Percentiles rank a stretch among this genome's conserved stretches.
Conservation (phyloP, 1,140 invertebrate genomes). For the Drosophila arawakana region DNA sequence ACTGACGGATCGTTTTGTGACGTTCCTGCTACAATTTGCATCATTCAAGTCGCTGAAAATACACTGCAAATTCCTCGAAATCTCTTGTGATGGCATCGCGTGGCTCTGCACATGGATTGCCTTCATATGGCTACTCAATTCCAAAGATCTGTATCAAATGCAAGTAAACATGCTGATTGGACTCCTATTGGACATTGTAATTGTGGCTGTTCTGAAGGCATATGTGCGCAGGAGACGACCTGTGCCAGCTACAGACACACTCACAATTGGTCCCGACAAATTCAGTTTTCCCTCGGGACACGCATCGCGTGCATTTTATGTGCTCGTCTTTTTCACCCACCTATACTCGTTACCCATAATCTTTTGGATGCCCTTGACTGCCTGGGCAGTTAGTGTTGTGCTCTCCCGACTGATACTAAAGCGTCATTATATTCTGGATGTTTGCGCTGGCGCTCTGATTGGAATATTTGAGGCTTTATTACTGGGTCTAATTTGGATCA, state of each 20-base stretch:
- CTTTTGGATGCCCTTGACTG: conserved; percentile 87
- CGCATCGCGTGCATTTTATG: conserved; percentile 92
- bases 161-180: conserved; percentile 94
- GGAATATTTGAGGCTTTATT: conserved; percentile 91
- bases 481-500: conserved; percentile 89
- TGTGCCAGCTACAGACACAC: conserved; percentile 88
- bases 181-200: conserved; percentile 93
- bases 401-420: conserved; percentile 89
- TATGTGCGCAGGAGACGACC: conserved; percentile 91
- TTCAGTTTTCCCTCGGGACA: conserved; percentile 99
- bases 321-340: conserved; percentile 89
- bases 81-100: conserved; percentile 94
- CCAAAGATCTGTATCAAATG: conserved; percentile 90
- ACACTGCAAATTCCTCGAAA: conserved; percentile 89
- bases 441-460: conserved; percentile 90
- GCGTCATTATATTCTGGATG: conserved; percentile 95
- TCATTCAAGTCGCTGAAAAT: conserved; percentile 87
- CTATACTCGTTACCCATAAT: conserved; percentile 87
- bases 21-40: conserved; percentile 86
- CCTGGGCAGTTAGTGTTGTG: conserved; percentile 91
- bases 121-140: conserved; percentile 88
- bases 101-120: conserved; percentile 91
- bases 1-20: conserved; percentile 88
- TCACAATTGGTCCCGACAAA: conserved; percentile 90
- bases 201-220: conserved; percentile 93